Conservation (phyloP, 2,888 invertebrate genomes). For the Leucania comma region DNA sequence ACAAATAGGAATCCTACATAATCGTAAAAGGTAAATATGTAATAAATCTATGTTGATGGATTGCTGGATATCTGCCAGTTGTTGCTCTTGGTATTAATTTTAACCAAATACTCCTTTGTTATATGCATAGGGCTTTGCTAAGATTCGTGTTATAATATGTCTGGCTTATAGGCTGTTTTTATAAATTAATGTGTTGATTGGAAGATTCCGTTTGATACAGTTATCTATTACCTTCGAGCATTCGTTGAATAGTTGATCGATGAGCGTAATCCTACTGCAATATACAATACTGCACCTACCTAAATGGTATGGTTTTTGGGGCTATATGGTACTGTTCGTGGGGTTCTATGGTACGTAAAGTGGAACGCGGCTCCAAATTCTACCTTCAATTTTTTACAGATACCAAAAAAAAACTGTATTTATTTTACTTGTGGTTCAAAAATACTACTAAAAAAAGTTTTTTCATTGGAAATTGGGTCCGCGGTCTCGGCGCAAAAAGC, state of each 20-base stretch:
- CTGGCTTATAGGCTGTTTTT: slow-evolving; percentile 5
- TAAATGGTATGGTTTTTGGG: too few species aligned
- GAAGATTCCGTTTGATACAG: background rate
- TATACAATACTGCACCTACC: background rate
- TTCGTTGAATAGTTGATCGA: background rate
- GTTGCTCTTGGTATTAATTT: slow-evolving; percentile 15
- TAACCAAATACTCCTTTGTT: slow-evolving; percentile 27
- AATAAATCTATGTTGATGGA: slow-evolving; percentile 43
- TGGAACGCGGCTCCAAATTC: too few species aligned
- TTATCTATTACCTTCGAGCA: too few species aligned
- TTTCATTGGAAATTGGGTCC: too few species aligned
- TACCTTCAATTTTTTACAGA: too few species aligned
- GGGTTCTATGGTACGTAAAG: too few species aligned
- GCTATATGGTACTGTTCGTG: too few species aligned
- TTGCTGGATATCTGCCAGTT: slow-evolving; percentile 33
- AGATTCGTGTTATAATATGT: slow-evolving; percentile 7
- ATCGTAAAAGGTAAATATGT: slow-evolving; percentile 35
- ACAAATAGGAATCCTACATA: slow-evolving; percentile 23
- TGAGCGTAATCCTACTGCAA: background rate
- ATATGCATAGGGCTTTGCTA: slow-evolving; percentile 4
- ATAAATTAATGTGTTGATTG: slow-evolving; percentile 3
- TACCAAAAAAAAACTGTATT: too few species aligned
- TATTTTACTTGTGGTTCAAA: too few species aligned
- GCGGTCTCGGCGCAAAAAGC: too few species aligned
- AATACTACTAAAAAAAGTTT: too few species aligned